phyloP scores from a whole-genome alignment of 30 jellyfish, hydroid and myxozoan genomes.

The Pelagia noctiluca region DNA sequence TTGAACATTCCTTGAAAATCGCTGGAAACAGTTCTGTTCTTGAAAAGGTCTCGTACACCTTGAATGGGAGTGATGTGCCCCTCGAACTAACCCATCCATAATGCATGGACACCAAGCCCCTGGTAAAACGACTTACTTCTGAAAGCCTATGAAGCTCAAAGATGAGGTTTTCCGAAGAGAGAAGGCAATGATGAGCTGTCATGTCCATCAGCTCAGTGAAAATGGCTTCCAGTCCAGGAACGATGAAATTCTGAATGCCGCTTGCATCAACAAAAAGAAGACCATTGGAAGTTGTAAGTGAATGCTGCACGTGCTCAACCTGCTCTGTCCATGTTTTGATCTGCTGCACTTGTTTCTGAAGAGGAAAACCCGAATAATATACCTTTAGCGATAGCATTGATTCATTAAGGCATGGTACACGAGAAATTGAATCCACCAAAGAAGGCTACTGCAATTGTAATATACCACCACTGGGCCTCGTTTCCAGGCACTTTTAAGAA shows the following conservation, averaged over 20 bases:
- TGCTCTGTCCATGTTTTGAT: conserved; percentile 58
- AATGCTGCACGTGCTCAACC: conserved; percentile 46
- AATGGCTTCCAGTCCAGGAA: conserved; percentile 62
- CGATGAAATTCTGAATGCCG: conserved; percentile 49
- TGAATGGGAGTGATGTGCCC: too few relatives aligned
- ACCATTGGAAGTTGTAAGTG: conserved; percentile 60
- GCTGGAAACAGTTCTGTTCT: too few relatives aligned
- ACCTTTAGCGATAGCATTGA: too few relatives aligned
- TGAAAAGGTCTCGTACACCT: not conserved
- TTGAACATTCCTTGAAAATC: too few relatives aligned
- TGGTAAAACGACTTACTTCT: conserved; percentile 57
- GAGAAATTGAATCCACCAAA: not conserved
- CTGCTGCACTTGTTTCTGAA: conserved; percentile 79
- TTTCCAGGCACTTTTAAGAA: too few relatives aligned
- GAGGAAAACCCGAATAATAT: too few relatives aligned
- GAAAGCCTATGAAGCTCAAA: conserved; percentile 45
- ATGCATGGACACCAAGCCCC: too few relatives aligned
- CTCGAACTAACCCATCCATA: too few relatives aligned
- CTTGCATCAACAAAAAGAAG: conserved; percentile 68
- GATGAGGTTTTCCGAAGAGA: conserved; percentile 60
- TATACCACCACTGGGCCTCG: too few relatives aligned
- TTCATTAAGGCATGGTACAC: too few relatives aligned
- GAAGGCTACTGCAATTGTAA: not conserved
- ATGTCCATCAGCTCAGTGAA: conserved; percentile 58
- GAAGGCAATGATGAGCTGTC: conserved; percentile 40